A percentile compares a stretch with the other conserved stretches of the same genome.
These are phyloP conservation scores for Osmerus mordax DNA, from an alignment of 2,113 vertebrate genomes.

Conservation along the genomic window DNA sequence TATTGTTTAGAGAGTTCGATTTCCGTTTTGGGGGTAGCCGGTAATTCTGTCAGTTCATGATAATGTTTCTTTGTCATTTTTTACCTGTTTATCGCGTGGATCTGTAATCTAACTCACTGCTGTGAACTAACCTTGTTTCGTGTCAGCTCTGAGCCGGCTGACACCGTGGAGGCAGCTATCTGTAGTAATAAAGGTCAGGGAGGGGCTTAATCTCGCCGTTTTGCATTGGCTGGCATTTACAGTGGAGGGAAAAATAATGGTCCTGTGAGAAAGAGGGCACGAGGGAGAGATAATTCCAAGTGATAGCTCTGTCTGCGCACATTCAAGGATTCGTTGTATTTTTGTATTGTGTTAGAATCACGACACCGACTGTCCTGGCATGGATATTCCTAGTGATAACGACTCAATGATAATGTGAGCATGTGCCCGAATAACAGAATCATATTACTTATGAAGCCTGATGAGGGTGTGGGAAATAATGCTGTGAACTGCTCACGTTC, in stretches of 20 bases:
- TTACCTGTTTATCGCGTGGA: conserved; percentile 42
- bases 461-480: too few species aligned
- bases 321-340: conserved; percentile 19
- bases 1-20: conserved; percentile 14
- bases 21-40: conserved; percentile 55
- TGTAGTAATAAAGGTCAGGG: conserved; percentile 60
- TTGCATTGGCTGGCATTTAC: conserved; percentile 61
- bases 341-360: too few species aligned
- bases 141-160: conserved; percentile 37
- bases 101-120: conserved; percentile 52
- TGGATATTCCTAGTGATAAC: neutral
- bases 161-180: conserved; percentile 53
- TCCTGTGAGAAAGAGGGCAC: conserved; percentile 7
- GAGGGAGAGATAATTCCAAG: conserved; percentile 15
- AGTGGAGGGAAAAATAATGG: conserved; percentile 37
- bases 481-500: neutral
- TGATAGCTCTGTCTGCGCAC: conserved; percentile 18
- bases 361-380: neutral
- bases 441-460: neutral
- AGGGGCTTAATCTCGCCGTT: conserved; percentile 50
- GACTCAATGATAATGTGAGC: neutral
- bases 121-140: conserved; percentile 41
- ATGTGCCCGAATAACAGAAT: neutral
- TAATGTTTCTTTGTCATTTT: conserved; percentile 49
- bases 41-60: conserved; percentile 50